Evolutionary conservation across 2,888 invertebrate species (phyloP), one percentile per base, ranked within the genome.

Genomic region (Macrophya alboannulata): DNA sequence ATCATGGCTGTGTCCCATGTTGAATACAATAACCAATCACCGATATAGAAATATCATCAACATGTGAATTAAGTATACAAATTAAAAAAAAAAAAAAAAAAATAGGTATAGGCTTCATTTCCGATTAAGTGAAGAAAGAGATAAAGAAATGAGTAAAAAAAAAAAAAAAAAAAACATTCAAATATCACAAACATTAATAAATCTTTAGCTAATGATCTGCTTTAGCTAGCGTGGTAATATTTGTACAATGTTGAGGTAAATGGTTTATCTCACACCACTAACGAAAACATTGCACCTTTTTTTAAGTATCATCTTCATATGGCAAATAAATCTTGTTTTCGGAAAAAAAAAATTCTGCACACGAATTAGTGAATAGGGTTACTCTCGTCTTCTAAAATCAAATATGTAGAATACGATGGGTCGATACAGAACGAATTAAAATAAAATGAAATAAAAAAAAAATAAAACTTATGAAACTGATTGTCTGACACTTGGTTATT

Each of bases 271-370:
- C 17, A 37, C 48, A 77, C 31, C 31, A 55, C 15, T 6, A 51
- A 51, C 17, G 8, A 81, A 81, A 43, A 81, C 81, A 81, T 81
- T 81, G 59, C 81, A 81, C 59, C 62, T 81, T 81, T 81, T 31
- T 77, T 40, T 81, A 81, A 62, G 21, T 43, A 62, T 62, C 62
- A 81, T 81, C 59, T 40, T 62, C 59, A 62, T 81, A 62, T 31
- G 40, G 43, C 62, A 43, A 62, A 62, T 81, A 62, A 59, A 37
- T 31, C 43, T 62, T 48, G 48, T 45, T 81, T 62, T 40, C 37
- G 31, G 15, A 12, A 48, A 31, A 4, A 31, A 4, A 79, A 40
- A 81, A 55, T 79, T 62, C 43, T 31, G 40, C 25, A 62, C 81
- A 62, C 15, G 59, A 74, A 77, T 77, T 77, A 59, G 62, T 31